Evolutionary conservation across 2,888 invertebrate species (phyloP).

Genomic region (Lithophane leautieri): DNA sequence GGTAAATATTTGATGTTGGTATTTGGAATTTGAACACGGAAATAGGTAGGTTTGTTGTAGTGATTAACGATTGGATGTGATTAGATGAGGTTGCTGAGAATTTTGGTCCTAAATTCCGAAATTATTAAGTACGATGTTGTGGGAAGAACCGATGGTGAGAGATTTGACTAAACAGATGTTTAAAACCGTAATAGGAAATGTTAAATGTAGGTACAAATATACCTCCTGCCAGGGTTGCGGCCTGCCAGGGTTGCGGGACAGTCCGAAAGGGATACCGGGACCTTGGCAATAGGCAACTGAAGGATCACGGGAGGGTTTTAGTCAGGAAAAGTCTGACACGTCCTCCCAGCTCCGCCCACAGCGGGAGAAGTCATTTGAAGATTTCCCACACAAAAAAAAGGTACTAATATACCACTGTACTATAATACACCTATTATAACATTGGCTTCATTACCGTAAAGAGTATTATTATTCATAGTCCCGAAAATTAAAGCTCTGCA

Average conservation of each 20-base stretch:
- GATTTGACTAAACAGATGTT: not conserved
- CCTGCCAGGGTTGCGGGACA: no score
- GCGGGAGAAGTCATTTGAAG: no score
- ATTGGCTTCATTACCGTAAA: not conserved
- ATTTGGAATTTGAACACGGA: conserved; percentile 36
- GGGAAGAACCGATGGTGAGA: not conserved
- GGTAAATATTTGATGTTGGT: conserved; percentile 57
- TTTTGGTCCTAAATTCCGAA: not conserved
- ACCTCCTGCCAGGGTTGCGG: no score
- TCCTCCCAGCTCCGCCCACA: no score
- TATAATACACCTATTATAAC: not conserved
- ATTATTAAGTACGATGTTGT: not conserved
- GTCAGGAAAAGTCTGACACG: no score
- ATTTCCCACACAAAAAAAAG: no score
- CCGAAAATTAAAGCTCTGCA: conserved; percentile 1
- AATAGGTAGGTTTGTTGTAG: conserved; percentile 33
- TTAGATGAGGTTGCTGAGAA: conserved; percentile 15
- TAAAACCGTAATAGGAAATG: not conserved
- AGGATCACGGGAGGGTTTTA: no score
- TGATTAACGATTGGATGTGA: conserved; percentile 46
- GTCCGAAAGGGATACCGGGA: no score
- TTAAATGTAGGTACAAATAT: not conserved
- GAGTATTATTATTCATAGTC: not conserved
- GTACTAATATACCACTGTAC: no score
- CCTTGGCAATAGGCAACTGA: no score